These are phyloP conservation scores for Heteronetta atricapilla DNA, from an alignment of 2,113 vertebrate genomes.

Conservation along the genomic window DNA sequence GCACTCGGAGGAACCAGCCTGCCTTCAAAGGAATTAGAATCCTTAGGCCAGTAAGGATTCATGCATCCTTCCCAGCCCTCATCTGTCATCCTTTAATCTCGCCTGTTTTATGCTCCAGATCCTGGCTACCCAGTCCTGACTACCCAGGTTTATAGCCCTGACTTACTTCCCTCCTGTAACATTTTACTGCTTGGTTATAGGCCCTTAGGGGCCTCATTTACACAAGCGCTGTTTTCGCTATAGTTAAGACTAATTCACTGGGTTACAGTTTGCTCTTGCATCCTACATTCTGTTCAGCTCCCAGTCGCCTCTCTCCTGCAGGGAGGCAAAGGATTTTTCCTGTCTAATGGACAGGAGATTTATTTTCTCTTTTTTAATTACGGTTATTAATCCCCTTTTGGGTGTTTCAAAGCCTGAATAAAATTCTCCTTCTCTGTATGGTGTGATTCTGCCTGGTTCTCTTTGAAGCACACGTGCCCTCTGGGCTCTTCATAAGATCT, in stretches of 20 bases:
- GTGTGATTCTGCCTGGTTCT: neutral
- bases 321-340: neutral
- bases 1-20: neutral
- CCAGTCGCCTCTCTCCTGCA: neutral
- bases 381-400: neutral
- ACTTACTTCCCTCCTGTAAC: conserved; percentile 67
- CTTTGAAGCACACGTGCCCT: neutral
- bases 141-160: conserved; percentile 61
- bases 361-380: neutral
- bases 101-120: conserved; percentile 44
- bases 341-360: neutral
- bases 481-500: neutral
- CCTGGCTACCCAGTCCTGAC: conserved; percentile 45
- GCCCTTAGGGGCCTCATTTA: conserved; percentile 68
- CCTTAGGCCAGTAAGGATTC: neutral
- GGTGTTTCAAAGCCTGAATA: neutral
- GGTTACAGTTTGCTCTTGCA: conserved; percentile 38
- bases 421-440: neutral
- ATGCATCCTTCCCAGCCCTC: conserved; percentile 29
- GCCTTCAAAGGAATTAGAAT: neutral
- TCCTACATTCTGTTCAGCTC: neutral
- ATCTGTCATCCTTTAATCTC: conserved; percentile 39
- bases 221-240: conserved; percentile 65
- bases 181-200: conserved; percentile 64
- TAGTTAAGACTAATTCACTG: conserved; percentile 71